Percentiles rank a stretch among this genome's conserved stretches.
Conservation (phyloP, 1,140 invertebrate species). For the Drosophila persimilis region DNA sequence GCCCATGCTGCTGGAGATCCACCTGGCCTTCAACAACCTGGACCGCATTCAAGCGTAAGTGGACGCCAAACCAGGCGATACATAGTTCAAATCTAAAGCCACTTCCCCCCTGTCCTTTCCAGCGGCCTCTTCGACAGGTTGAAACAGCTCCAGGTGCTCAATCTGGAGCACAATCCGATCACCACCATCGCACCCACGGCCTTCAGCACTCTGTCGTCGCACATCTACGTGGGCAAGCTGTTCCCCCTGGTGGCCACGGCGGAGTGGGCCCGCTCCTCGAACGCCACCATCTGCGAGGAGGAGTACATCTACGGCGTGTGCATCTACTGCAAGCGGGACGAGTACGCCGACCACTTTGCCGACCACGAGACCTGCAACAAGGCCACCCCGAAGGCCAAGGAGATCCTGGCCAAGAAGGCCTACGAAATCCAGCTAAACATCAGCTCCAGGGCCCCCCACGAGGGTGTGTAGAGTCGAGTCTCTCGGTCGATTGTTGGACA, state of each 20-base stretch:
- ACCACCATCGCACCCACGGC: constrained; percentile 64
- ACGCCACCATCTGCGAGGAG: constrained; percentile 70
- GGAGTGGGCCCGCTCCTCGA: constrained; percentile 57
- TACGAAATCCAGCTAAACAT: constrained; percentile 44
- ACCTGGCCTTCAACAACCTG: constrained; percentile 63
- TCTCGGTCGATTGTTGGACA: constrained; percentile 21
- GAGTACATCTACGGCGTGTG: constrained; percentile 65
- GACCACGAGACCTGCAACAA: constrained; percentile 68
- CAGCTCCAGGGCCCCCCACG: constrained; percentile 11
- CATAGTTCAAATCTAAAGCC: too few species aligned
- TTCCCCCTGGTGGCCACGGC: constrained; percentile 24
- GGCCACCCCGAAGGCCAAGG: constrained; percentile 49
- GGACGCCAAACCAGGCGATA: too few species aligned
- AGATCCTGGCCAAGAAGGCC: constrained; percentile 47
- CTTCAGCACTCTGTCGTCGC: constrained; percentile 47
- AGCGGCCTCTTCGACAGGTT: constrained; percentile 67
- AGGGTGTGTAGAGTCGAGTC: constrained; percentile 11
- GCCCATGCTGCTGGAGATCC: constrained; percentile 53
- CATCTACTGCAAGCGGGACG: constrained; percentile 64
- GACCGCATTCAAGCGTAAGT: constrained; percentile 66
- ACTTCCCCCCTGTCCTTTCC: not conserved
- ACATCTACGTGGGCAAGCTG: constrained; percentile 62
- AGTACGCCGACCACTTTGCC: constrained; percentile 66
- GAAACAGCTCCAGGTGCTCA: constrained; percentile 57
- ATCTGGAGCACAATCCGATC: constrained; percentile 70